Conservation (phyloP, 2,888 invertebrate species). For the Acleris emargana region DNA sequence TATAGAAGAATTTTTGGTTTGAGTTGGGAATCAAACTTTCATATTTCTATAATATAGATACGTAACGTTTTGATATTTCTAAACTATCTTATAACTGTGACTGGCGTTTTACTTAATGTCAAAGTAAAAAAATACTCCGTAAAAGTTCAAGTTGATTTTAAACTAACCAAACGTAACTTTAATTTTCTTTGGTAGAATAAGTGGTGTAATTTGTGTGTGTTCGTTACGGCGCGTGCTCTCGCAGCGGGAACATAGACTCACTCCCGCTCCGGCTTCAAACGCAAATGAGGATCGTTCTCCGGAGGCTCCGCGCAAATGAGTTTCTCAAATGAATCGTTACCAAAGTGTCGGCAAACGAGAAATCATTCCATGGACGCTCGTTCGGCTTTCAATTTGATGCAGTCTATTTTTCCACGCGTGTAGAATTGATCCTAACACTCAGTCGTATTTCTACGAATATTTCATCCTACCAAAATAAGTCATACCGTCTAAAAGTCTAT, state of each 20-base stretch:
- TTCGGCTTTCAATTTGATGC: conserved; percentile 62
- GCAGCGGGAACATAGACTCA: conserved; percentile 31
- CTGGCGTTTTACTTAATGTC: not conserved
- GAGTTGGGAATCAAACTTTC: too few relatives aligned
- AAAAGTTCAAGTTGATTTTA: too few relatives aligned
- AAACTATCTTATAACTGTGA: too few relatives aligned
- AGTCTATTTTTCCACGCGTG: conserved; percentile 54
- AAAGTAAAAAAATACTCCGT: not conserved
- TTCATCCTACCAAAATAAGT: not conserved
- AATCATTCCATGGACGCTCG: conserved; percentile 60
- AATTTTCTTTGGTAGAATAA: conserved; percentile 14
- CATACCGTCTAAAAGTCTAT: conserved; percentile 22
- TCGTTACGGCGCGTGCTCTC: conserved; percentile 27
- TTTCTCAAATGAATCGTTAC: conserved; percentile 78
- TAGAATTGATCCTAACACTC: conserved; percentile 40
- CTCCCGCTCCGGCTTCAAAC: conserved; percentile 58
- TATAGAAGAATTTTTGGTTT: too few relatives aligned
- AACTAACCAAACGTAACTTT: not conserved
- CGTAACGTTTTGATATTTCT: too few relatives aligned
- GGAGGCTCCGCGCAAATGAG: conserved; percentile 71
- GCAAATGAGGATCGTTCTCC: conserved; percentile 73
- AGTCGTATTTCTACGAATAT: conserved; percentile 1
- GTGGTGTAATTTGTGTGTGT: conserved; percentile 29
- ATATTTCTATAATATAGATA: too few relatives aligned
- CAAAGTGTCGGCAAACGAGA: conserved; percentile 67